Conservation (phyloP, 1,140 invertebrate species). For the Hyles euphorbiae region DNA sequence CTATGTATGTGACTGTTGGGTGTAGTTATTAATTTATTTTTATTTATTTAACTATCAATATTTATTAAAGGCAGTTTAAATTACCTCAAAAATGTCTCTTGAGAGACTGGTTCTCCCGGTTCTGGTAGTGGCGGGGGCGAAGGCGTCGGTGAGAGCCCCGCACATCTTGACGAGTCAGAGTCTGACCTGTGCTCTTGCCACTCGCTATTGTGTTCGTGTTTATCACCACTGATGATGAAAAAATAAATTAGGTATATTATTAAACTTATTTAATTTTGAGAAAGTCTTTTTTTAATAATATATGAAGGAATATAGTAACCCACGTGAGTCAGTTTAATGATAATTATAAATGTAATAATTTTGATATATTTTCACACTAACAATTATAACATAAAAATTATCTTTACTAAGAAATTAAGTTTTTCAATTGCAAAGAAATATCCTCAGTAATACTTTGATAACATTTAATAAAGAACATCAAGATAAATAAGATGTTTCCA, state of each 20-base stretch:
- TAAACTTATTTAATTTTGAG: background rate
- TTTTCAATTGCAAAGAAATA: no score
- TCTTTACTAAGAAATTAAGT: no score
- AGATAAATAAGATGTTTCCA: background rate
- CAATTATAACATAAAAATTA: no score
- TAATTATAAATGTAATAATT: no score
- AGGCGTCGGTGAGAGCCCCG: conserved; percentile 46
- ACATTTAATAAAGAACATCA: background rate
- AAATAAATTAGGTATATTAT: conserved; percentile 9
- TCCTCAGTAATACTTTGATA: no score
- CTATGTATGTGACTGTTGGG: no score
- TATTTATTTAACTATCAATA: no score
- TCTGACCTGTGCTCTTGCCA: conserved; percentile 50
- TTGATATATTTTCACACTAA: no score
- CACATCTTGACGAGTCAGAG: conserved; percentile 48
- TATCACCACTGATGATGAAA: conserved; percentile 30
- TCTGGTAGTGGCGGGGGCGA: conserved; percentile 52
- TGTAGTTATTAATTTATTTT: no score
- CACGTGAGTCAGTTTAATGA: no score
- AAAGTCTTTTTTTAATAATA: no score
- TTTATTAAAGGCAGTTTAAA: background rate
- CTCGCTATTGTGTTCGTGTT: conserved; percentile 33
- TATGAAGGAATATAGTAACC: no score
- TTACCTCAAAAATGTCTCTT: conserved; percentile 65
- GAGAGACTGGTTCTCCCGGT: conserved; percentile 48